phyloP scores from a whole-genome alignment of 1,140 invertebrate genomes.

The Drosophila nebulosa region DNA sequence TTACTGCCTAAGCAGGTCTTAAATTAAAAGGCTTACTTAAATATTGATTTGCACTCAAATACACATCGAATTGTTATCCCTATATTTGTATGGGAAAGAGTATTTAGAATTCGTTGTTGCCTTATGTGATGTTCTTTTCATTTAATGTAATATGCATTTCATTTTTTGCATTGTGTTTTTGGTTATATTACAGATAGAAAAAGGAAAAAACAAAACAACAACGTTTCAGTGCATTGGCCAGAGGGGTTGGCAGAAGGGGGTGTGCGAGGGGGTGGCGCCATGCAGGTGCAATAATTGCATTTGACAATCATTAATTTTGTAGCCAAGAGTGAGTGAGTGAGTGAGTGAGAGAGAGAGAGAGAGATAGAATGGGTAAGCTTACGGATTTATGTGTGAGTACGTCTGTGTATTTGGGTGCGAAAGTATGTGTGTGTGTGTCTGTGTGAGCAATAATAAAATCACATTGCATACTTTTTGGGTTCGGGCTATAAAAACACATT shows the following conservation, averaged over 20 bases:
- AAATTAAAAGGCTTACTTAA: too few species aligned
- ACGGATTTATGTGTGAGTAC: background rate
- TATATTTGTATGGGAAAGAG: too few species aligned
- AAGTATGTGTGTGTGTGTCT: background rate
- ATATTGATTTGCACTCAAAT: too few species aligned
- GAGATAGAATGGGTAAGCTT: background rate
- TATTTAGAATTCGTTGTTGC: background rate
- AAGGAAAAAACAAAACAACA: background rate
- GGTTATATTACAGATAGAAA: background rate
- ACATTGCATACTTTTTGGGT: slow-evolving; percentile 55
- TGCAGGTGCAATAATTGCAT: slow-evolving; percentile 74
- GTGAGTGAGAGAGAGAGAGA: background rate
- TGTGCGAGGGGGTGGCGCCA: slow-evolving; percentile 4
- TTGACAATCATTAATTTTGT: slow-evolving; percentile 72
- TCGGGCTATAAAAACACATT: slow-evolving; percentile 36
- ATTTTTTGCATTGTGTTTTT: background rate
- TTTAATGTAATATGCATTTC: background rate
- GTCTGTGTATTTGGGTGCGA: background rate
- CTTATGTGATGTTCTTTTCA: background rate
- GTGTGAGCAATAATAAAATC: slow-evolving; percentile 28
- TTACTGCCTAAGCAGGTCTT: too few species aligned
- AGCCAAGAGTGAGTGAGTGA: background rate
- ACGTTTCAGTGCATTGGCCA: slow-evolving; percentile 13
- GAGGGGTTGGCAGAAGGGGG: background rate
- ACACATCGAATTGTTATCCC: too few species aligned